These are phyloP conservation scores for Leguminivora glycinivorella DNA, from an alignment of 1,140 invertebrate genomes.

Conservation along the genomic window DNA sequence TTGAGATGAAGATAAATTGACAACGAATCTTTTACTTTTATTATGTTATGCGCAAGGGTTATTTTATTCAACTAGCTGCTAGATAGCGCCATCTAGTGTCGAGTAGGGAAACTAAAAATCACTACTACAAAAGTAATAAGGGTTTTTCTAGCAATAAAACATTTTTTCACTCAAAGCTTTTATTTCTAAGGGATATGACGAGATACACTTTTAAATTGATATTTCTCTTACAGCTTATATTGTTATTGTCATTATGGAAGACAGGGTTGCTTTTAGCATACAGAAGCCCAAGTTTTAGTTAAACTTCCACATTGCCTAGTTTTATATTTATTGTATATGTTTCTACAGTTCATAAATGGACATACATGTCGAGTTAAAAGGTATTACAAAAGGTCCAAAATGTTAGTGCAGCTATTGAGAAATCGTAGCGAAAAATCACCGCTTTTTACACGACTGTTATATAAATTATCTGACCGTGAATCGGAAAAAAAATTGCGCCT, in stretches of 20 bases:
- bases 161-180: constrained; percentile 23
- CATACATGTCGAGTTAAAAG: no score
- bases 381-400: no score
- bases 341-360: no score
- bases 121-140: not conserved
- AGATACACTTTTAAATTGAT: constrained; percentile 23
- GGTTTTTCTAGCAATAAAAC: not conserved
- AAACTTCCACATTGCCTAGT: not conserved
- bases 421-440: no score
- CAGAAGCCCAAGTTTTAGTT: not conserved
- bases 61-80: not conserved
- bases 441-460: no score
- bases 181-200: constrained; percentile 27
- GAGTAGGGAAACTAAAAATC: not conserved
- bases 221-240: constrained; percentile 17
- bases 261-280: constrained; percentile 8
- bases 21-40: no score
- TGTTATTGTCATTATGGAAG: constrained; percentile 25
- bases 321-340: no score
- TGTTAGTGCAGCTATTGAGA: no score
- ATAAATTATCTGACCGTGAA: no score
- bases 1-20: no score
- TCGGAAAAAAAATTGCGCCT: no score
- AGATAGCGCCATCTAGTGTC: not conserved
- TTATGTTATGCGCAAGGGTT: no score